Evolutionary conservation across 2,797 vertebrate genomes (phyloP).

Genomic region (Sebastes minor): DNA sequence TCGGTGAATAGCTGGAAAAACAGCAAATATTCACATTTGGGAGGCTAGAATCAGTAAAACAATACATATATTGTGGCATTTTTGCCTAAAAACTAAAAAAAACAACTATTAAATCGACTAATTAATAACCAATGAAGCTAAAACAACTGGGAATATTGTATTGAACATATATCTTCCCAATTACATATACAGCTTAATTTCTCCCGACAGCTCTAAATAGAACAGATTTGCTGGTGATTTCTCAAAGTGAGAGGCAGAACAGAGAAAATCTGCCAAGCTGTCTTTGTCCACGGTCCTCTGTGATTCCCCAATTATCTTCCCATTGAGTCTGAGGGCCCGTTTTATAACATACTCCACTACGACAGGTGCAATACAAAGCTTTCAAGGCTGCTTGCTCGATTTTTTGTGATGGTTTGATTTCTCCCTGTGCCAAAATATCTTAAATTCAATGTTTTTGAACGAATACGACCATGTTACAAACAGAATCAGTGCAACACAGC

Average conservation of each 20-base stretch:
- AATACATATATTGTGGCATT: background rate
- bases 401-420: background rate
- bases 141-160: background rate
- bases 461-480: background rate
- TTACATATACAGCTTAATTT: background rate
- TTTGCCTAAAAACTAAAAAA: background rate
- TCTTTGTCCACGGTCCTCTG: conserved; percentile 1
- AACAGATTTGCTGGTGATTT: conserved; percentile 9
- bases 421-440: background rate
- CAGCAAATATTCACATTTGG: background rate
- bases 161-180: background rate
- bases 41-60: background rate
- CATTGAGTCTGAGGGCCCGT: background rate
- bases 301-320: conserved; percentile 20
- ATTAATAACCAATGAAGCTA: background rate
- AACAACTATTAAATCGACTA: background rate
- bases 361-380: conserved; percentile 3
- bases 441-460: background rate
- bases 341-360: conserved; percentile 4
- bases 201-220: background rate
- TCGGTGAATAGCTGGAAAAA: background rate
- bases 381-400: background rate
- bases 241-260: background rate
- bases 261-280: conserved; percentile 14
- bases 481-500: background rate